phyloP scores from a whole-genome alignment of 2,888 invertebrate species.

The Matsumyia berberina region DNA sequence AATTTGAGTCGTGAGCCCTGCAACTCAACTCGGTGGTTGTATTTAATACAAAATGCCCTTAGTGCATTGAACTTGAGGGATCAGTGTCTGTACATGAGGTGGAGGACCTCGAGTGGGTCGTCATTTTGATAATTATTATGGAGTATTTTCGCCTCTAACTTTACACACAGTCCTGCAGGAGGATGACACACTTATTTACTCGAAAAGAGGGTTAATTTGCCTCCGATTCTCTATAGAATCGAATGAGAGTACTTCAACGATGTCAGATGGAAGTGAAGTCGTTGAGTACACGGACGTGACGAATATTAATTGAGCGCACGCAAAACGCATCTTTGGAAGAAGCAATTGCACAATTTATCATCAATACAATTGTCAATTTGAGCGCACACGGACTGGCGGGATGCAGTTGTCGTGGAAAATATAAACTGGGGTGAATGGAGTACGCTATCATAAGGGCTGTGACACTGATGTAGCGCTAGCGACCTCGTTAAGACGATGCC shows the following conservation, averaged over 20 bases:
- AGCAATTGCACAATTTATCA: conserved; percentile 36
- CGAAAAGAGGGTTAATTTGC: conserved; percentile 12
- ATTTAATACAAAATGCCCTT: background rate
- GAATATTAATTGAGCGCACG: conserved; percentile 66
- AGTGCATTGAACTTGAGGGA: background rate
- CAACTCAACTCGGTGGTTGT: conserved; percentile 9
- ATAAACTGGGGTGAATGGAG: conserved; percentile 26
- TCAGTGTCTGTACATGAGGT: background rate
- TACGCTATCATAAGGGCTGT: conserved; percentile 34
- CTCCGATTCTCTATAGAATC: background rate
- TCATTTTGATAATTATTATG: conserved; percentile 23
- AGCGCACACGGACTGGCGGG: conserved; percentile 8
- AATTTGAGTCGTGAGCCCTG: conserved; percentile 15
- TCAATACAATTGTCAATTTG: conserved; percentile 48
- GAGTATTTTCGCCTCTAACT: background rate
- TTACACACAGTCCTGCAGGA: background rate
- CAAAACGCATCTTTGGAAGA: conserved; percentile 42
- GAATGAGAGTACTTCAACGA: background rate
- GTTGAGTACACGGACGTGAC: conserved; percentile 58
- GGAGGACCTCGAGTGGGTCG: background rate
- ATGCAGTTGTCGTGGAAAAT: conserved; percentile 3
- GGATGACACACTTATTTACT: conserved; percentile 3
- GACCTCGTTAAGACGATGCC: conserved; percentile 47
- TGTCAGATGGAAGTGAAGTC: conserved; percentile 34
- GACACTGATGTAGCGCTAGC: conserved; percentile 14